Evolutionary conservation across 2,888 invertebrate species (phyloP), one percentile per base, ranked within the genome.

Genomic region (Pediacus dermestoides): DNA sequence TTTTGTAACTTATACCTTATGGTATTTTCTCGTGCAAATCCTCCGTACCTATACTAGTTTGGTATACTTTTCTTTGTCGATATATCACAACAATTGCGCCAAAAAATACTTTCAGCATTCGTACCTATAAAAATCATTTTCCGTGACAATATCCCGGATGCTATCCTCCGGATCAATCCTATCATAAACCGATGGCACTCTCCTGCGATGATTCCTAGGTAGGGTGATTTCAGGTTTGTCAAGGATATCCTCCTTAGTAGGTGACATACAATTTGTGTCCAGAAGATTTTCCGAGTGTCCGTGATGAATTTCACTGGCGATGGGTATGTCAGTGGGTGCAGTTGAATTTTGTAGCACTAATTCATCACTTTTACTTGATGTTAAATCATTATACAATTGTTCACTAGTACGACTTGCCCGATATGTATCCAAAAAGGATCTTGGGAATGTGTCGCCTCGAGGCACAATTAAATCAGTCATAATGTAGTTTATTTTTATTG

Each of bases 41-140:
- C n/a, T n/a, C n/a, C n/a, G n/a, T n/a, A n/a, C n/a, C n/a, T n/a
- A n/a, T n/a, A n/a, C n/a, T n/a, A n/a, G n/a, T n/a, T n/a, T n/a
- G n/a, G n/a, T n/a, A n/a, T n/a, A n/a, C n/a, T n/a, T n/a, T n/a
- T n/a, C n/a, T n/a, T n/a, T n/a, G n/a, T n/a, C n/a, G n/a, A n/a
- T n/a, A n/a, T n/a, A n/a, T n/a, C n/a, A n/a, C n/a, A n/a, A n/a
- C n/a, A n/a, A n/a, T n/a, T n/a, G n/a, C n/a, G n/a, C n/a, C n/a
- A n/a, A n/a, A n/a, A n/a, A n/a, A n/a, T n/a, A n/a, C n/a, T n/a
- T n/a, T n/a, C n/a, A n/a, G n/a, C n/a, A n/a, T n/a, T n/a, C 58
- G 51, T 57, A 78, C 78, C 76, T 74, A 64, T 78, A 78, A 55
- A 79, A 73, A 61, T 79, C 78, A 57, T 79, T 78, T 58, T 77